phyloP scores from a whole-genome alignment of 1,140 invertebrate genomes.

The Adoxophyes honmai region DNA sequence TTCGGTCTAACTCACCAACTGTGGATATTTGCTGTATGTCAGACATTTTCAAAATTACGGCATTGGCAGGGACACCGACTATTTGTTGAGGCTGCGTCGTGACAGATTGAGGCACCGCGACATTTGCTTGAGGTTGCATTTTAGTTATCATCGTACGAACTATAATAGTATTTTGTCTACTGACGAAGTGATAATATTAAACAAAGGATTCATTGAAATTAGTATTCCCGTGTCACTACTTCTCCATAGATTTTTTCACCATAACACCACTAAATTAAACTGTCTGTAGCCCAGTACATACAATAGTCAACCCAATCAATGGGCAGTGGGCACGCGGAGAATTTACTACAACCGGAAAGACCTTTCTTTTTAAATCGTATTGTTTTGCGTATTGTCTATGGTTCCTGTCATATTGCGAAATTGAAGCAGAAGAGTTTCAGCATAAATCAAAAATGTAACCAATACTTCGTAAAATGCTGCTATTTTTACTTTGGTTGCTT shows the following conservation, averaged over 20 bases:
- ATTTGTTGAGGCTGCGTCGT: conserved; percentile 74
- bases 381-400: conserved; percentile 5
- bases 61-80: conserved; percentile 75
- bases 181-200: not conserved
- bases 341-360: conserved; percentile 14
- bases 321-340: conserved; percentile 14
- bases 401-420: conserved; percentile 1
- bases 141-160: conserved; percentile 67
- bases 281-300: conserved; percentile 21
- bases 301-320: conserved; percentile 1
- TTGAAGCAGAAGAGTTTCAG: no score
- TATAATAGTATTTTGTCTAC: not conserved
- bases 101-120: conserved; percentile 74
- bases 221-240: not conserved
- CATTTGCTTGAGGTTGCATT: conserved; percentile 77
- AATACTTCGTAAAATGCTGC: no score
- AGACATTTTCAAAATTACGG: conserved; percentile 85
- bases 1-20: conserved; percentile 78
- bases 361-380: not conserved
- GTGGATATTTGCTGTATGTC: conserved; percentile 84
- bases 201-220: not conserved
- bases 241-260: conserved; percentile 17
- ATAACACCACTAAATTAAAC: conserved; percentile 26
- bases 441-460: no score
- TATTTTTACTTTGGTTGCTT: no score